phyloP scores from a whole-genome alignment of 2,888 invertebrate genomes.

The Apamea epomidion region DNA sequence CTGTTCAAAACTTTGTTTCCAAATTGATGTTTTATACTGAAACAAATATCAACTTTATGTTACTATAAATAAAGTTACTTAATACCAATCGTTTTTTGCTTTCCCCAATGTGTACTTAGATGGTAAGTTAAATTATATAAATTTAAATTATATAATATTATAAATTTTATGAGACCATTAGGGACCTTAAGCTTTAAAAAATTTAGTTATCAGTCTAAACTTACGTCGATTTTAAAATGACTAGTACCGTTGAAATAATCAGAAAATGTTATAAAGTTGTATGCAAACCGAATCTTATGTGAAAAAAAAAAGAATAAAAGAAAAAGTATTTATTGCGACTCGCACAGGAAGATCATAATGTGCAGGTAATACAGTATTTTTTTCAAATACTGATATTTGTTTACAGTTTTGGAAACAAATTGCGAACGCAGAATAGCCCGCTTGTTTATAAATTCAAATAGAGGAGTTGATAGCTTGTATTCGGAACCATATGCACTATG shows the following conservation, averaged over 20 bases:
- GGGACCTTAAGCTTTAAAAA: neutral
- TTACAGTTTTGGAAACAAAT: neutral
- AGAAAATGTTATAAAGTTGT: neutral
- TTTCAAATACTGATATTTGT: neutral
- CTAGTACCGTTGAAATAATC: neutral
- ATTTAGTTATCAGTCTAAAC: neutral
- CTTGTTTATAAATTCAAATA: neutral
- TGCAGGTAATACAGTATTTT: neutral
- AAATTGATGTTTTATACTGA: neutral
- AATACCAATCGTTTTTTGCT: neutral
- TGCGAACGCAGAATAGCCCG: too few species aligned
- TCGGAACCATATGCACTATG: neutral
- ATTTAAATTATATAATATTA: too few species aligned
- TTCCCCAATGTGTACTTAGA: neutral
- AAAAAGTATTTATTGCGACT: too few species aligned
- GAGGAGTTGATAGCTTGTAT: neutral
- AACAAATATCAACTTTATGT: neutral
- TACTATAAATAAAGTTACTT: neutral
- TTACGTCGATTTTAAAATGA: neutral
- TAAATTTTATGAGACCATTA: neutral
- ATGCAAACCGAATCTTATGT: neutral
- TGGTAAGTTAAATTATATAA: neutral
- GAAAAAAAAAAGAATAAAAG: too few species aligned
- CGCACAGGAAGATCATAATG: too few species aligned
- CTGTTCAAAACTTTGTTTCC: neutral